These are phyloP conservation scores for Scolopax mira DNA, from an alignment of 2,113 vertebrate species.

Conservation along the genomic window DNA sequence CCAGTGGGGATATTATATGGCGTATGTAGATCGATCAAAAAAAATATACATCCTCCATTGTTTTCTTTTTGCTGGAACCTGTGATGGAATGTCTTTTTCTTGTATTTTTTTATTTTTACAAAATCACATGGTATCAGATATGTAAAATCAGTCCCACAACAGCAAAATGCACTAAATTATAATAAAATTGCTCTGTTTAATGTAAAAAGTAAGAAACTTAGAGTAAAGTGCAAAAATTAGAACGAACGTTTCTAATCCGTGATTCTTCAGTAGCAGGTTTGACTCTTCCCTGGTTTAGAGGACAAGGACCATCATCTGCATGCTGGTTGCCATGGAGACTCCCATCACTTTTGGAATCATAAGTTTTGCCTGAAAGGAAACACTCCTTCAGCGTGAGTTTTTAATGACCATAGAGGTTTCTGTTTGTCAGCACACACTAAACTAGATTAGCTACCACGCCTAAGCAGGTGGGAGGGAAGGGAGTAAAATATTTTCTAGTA, in stretches of 20 bases:
- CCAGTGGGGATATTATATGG: background rate
- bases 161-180: slow-evolving; percentile 24
- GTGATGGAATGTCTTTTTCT: background rate
- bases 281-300: slow-evolving; percentile 23
- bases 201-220: slow-evolving; percentile 48
- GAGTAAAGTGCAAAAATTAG: slow-evolving; percentile 72
- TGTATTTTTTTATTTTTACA: background rate
- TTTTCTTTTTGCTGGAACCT: background rate
- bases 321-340: slow-evolving; percentile 58
- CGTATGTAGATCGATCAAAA: background rate
- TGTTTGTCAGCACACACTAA: background rate
- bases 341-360: slow-evolving; percentile 51
- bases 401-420: background rate
- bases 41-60: background rate
- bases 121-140: background rate
- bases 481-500: background rate
- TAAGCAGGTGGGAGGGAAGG: background rate
- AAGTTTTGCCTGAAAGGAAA: slow-evolving; percentile 66
- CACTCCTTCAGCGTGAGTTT: background rate
- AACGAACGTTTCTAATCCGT: slow-evolving; percentile 55
- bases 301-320: slow-evolving; percentile 27
- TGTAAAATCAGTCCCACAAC: slow-evolving; percentile 1
- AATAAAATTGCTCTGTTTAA: slow-evolving; percentile 4
- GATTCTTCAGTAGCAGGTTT: slow-evolving; percentile 44
- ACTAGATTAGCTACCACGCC: background rate